Conservation (phyloP, 2,797 vertebrate species). For the Otolemur crassicaudatus region DNA sequence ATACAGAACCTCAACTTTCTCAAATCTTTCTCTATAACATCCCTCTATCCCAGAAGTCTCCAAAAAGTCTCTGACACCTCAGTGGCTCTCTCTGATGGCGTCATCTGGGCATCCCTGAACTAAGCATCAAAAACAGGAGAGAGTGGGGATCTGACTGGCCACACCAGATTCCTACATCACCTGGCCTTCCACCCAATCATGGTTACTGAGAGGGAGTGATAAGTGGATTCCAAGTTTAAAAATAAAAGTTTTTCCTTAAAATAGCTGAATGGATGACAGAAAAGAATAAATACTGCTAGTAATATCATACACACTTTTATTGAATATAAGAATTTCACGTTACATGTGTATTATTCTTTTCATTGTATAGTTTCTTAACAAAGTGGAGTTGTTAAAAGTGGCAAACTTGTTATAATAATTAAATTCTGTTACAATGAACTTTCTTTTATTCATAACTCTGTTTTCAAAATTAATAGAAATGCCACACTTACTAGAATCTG, state of each 20-base stretch:
- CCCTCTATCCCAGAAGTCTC: not conserved
- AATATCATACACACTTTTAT: not conserved
- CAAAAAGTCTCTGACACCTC: not conserved
- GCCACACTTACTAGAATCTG: not conserved
- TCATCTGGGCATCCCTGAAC: not conserved
- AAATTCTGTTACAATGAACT: not conserved
- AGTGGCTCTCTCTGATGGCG: not conserved
- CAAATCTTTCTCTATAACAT: not conserved
- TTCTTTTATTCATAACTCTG: not conserved
- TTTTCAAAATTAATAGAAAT: slow-evolving; percentile 34
- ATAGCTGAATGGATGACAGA: not conserved
- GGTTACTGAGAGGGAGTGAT: not conserved
- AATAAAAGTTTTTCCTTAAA: not conserved
- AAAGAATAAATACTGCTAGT: not conserved
- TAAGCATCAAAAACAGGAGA: not conserved
- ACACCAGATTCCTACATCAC: not conserved
- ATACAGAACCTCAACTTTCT: not conserved
- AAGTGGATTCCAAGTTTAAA: not conserved
- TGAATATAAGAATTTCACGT: not conserved
- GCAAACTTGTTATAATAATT: not conserved
- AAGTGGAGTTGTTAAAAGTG: not conserved
- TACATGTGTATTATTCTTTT: not conserved
- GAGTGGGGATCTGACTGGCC: not conserved
- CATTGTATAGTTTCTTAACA: not conserved
- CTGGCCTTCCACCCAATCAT: not conserved